Percentiles rank a stretch among this genome's conserved stretches.
These are phyloP conservation scores for Ranitomeya variabilis DNA, from an alignment of 2,113 vertebrate genomes.

Conservation along the genomic window DNA sequence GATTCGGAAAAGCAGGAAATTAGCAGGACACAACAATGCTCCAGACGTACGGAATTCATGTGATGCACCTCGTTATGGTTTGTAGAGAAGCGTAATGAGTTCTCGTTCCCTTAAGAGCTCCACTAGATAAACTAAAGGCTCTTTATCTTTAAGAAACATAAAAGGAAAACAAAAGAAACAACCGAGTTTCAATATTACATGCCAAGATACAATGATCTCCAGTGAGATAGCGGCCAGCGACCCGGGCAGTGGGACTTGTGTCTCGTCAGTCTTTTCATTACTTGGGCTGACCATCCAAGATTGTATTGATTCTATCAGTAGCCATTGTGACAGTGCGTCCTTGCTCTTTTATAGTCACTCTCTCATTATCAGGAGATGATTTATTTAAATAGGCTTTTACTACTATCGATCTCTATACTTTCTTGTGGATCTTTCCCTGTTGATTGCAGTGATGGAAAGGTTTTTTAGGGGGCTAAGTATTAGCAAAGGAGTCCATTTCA, in stretches of 20 bases:
- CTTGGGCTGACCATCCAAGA: not conserved
- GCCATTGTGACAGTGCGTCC: constrained; percentile 15
- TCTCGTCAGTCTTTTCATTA: constrained; percentile 9
- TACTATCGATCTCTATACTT: constrained; percentile 37
- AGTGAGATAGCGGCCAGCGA: not conserved
- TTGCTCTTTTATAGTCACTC: constrained; percentile 31
- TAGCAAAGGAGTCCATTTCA: not conserved
- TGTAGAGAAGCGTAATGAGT: constrained; percentile 13
- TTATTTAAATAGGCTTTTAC: constrained; percentile 46
- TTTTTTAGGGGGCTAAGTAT: not conserved
- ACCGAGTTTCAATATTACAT: not conserved
- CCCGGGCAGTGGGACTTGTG: not conserved
- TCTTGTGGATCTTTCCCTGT: not conserved
- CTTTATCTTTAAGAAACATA: constrained; percentile 1
- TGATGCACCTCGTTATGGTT: not conserved
- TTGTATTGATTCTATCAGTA: constrained; percentile 40
- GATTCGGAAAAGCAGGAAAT: not conserved
- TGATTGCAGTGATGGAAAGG: not conserved
- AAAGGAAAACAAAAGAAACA: constrained; percentile 15
- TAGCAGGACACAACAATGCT: not conserved
- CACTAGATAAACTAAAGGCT: not conserved
- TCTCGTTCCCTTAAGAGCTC: not conserved
- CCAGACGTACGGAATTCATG: not conserved
- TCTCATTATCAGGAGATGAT: constrained; percentile 43
- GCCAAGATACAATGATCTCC: not conserved